Base-by-base conservation (phyloP, 2,888 invertebrate species). In the Phalera bucephala region DNA sequence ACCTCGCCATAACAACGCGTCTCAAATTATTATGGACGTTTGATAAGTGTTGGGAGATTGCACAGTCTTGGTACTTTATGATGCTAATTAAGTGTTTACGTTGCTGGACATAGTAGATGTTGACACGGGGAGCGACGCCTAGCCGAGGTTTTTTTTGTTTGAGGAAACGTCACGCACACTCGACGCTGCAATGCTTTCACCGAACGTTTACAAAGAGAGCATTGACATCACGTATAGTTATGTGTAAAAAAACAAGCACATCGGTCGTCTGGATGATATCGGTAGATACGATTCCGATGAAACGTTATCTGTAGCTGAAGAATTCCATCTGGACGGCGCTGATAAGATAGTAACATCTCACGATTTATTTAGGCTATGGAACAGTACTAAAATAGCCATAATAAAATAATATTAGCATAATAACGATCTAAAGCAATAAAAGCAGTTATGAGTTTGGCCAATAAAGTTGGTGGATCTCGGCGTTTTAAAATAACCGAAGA, bases 1-100 rank as follows among this genome's bases (percentile, higher is more conserved):
- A 90, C 90, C 90, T 91, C 90, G 81, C 84, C 80, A 82, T 87
- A 89, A 90, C 90, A 88, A 89, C 87, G 88, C 86, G 88, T 87
- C 86, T 90, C 88, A 90, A 90, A 90, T 90, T 90, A 87, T 90
- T 90, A 89, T 88, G 85, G 89, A 88, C 85, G 87, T 84, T 84
- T 87, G 89, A 88, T 88, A 88, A 88, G 88, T 88, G 86, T 83
- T 79, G 78, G 76, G 74, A 83, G 87, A 88, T 87, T 85, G 84
- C 80, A 74, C 68, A 73, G 79, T 80, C 81, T 83, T 80, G 82
- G 79, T 86, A 81, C 86, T 88, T 85, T 84, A 85, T 75, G 78
- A 80, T 79, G 85, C 77, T 88, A 87, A 88, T 88, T 87, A 89
- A 87, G 82, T 83, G 79, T 83, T 83, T 82, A 78, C 73, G 70